Evolutionary conservation across 2,797 vertebrate species (phyloP), one percentile per base, ranked within the genome.

Genomic region (Hippocampus kuda): DNA sequence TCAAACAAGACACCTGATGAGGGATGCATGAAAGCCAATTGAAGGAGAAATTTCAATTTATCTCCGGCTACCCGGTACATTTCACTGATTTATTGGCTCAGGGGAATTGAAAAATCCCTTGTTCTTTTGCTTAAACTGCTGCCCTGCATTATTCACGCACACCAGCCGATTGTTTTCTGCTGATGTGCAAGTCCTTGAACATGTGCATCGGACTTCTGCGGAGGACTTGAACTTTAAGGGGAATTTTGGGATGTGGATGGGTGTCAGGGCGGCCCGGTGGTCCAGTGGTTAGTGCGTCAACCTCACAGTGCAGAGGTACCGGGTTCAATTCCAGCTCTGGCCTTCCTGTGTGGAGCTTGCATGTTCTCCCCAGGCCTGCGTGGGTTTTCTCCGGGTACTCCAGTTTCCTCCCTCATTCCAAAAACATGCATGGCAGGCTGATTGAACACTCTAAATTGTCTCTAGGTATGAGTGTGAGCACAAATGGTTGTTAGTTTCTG

Each of bases 111-210:
- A 48, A 72, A 74, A 70, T 34, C 44, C 71, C 75, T 69, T 22
- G 65, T 65, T 77, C 83, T 85, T 75, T 73, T 77, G 26, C 34
- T 46, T 67, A 80, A 83, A 75, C 79, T 63, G 64, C 44, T 10
- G 1, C 56, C 62, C 73, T 88, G 78, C 79, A 88, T 89, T 86
- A 89, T 90, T 88, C 85, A 88, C 78, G 65, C 65, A 62, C 68
- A 68, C 71, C 61, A 71, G 69, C 54, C 59, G 6, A 4, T 12
- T 68, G 4, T 62, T 70, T 85, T 87, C 71, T 72, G 85, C 88
- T 88, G 88, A 89, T 68, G 68, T 13, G 79, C 68, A 76, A 82
- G 83, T 84, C 81, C 80, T 86, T 81, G 79, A 80, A 79, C 34
- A 18, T 65, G 79, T 66, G 54, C 62, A 27, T 73, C 76, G 84